Base-by-base conservation (phyloP, 1,140 invertebrate genomes). In the Diploscapter pachys region DNA sequence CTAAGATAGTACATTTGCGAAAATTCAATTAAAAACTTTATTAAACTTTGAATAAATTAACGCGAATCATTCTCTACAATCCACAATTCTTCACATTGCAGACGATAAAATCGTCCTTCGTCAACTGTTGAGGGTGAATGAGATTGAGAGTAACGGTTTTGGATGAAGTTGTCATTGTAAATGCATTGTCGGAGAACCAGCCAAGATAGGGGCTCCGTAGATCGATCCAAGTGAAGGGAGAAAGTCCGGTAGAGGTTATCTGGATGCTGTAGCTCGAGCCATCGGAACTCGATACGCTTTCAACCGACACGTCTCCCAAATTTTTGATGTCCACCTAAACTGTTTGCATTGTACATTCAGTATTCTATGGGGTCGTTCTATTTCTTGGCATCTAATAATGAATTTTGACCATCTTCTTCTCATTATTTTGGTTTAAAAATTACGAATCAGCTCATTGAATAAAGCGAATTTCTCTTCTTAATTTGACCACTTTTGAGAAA, bases 141-240 rank as follows among this genome's bases (percentile, higher is more conserved):
- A 55, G 11, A 13, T 57, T 5, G 2, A 74, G 57, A 6, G n/a
- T 49, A n/a, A 74, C 48, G 5, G 13, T 62, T 11, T 54, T 13
- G 0, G 31, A 54, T 4, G 49, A 53, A 4, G 63, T 31, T 57
- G 70, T 69, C 78, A 79, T 79, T 4, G 79, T 80, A 77, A 79
- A 79, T 4, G 65, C 78, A 71, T 79, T 79, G 72, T 79, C 77
- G 6, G 49, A 63, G 53, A 76, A 76, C 69, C 75, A 76, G 52
- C 57, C 50, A 4, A 67, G 3, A 2, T 62, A 56, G 8, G 54
- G 50, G 31, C 51, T 56, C 5, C 71, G 50, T 49, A 59, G 51
- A 2, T 53, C 48, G 5, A 71, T 51, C 67, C 67, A 76, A 5
- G 69, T 76, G 54, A 76, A 69, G 52, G 69, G 69, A 4, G 63